Evolutionary conservation across 2,888 invertebrate genomes (phyloP), one percentile per base, ranked within the genome.

Genomic region (Nowickia ferox): DNA sequence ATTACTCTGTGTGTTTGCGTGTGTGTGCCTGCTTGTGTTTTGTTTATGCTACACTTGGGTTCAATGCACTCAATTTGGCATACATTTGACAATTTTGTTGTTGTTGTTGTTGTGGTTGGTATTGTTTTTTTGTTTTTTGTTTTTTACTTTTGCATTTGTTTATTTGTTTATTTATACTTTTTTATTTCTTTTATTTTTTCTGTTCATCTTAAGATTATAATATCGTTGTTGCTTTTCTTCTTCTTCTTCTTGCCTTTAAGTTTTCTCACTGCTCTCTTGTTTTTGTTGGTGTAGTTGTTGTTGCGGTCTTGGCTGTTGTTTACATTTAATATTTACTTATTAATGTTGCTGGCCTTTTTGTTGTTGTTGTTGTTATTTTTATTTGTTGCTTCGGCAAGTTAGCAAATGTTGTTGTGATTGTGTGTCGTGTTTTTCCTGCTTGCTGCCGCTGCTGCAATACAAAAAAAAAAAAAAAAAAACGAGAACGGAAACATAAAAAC

Each of bases 41-140:
- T 84, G 83, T 83, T 86, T 86, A 86, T 86, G 83, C 80, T 86
- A 48, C 87, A 86, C 68, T 72, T 83, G 86, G 84, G 87, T 86
- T 87, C 87, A 87, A 87, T 79, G 87, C 84, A 85, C 87, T 84
- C 74, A 85, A 87, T 87, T 87, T 87, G 87, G 87, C 87, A 87
- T 87, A 87, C 87, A 87, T 87, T 87, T 87, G 87, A 86, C 85
- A 87, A 66, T 87, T 87, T 87, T 85, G 38, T 61, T 61, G 42
- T 42, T 61, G 61, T 61, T 42, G 61, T 66, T 17, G 69, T 61
- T 86, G 46, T 72, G 59, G 38, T 83, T 57, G 59, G 30, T 66
- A 80, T 65, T 61, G 42, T 72, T 61, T 30, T 30, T 30, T 65
- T 61, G 42, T 72, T 61, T 30, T 30, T 30, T 30, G 6, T 30